phyloP scores from a whole-genome alignment of 2,113 vertebrate genomes.

The Rattus rattus region DNA sequence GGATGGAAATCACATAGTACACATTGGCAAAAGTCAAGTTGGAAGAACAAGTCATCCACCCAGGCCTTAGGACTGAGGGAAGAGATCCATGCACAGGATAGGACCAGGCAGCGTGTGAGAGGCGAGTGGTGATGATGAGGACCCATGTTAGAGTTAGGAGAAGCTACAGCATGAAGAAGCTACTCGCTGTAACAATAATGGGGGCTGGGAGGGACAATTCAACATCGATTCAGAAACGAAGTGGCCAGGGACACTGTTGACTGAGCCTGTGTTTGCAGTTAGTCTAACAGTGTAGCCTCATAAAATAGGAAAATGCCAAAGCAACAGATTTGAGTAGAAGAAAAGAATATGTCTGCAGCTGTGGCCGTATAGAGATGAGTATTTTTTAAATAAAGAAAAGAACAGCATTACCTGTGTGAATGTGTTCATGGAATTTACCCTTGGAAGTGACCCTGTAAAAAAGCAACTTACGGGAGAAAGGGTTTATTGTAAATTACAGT shows the following conservation, averaged over 20 bases:
- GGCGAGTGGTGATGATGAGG: not conserved
- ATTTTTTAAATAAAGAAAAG: not conserved
- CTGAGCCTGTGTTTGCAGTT: not conserved
- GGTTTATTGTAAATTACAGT: not conserved
- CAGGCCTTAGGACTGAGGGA: not conserved
- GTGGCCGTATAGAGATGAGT: not conserved
- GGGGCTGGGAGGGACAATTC: not conserved
- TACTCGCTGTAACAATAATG: not conserved
- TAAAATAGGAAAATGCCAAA: conserved; percentile 3
- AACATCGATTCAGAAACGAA: not conserved
- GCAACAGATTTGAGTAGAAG: conserved; percentile 5
- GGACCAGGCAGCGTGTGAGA: not conserved
- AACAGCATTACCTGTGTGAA: no score
- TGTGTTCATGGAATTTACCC: not conserved
- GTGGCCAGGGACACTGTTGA: not conserved
- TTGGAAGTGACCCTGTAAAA: not conserved
- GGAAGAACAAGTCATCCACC: not conserved
- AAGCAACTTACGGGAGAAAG: not conserved
- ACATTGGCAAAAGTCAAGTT: not conserved
- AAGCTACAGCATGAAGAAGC: not conserved
- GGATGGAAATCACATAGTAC: not conserved
- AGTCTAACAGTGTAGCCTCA: not conserved
- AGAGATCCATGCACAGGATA: not conserved
- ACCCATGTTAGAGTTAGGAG: no score
- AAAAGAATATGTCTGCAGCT: conserved; percentile 6